A percentile compares a stretch with the other conserved stretches of the same genome.
phyloP scores from a whole-genome alignment of 2,888 invertebrate species.

The Lamellibrachia satsuma region DNA sequence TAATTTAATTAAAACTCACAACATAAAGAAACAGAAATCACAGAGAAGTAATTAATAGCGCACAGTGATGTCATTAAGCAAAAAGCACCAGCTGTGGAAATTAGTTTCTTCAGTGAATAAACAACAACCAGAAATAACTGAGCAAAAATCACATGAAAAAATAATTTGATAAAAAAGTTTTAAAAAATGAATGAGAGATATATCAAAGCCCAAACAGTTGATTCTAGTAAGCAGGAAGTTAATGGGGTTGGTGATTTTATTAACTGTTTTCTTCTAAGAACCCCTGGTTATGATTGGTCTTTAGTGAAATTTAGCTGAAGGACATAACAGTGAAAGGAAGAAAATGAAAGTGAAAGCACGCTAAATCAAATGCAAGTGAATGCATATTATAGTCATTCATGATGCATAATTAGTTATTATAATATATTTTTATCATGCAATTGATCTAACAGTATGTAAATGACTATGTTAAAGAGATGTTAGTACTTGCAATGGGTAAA shows the following conservation, averaged over 20 bases:
- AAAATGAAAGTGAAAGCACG: neutral
- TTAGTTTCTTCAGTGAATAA: neutral
- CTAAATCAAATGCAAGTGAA: neutral
- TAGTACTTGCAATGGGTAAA: neutral
- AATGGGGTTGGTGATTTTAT: neutral
- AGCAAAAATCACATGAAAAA: neutral
- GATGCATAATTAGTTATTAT: neutral
- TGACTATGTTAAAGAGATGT: neutral
- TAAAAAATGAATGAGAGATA: neutral
- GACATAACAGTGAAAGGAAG: neutral
- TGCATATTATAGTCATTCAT: neutral
- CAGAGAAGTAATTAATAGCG: neutral
- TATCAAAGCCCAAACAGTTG: neutral
- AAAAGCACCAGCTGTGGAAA: neutral
- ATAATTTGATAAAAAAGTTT: neutral
- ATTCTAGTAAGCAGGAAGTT: neutral
- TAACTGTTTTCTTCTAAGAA: neutral
- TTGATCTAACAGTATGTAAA: neutral
- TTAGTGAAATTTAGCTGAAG: neutral
- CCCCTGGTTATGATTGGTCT: neutral
- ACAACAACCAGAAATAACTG: neutral
- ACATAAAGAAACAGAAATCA: neutral
- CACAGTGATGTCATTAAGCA: neutral
- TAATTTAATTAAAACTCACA: conserved; percentile 3
- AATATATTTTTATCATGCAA: neutral